Conservation (phyloP, 2,797 vertebrate genomes). For the Ctenosaura bakeri region DNA sequence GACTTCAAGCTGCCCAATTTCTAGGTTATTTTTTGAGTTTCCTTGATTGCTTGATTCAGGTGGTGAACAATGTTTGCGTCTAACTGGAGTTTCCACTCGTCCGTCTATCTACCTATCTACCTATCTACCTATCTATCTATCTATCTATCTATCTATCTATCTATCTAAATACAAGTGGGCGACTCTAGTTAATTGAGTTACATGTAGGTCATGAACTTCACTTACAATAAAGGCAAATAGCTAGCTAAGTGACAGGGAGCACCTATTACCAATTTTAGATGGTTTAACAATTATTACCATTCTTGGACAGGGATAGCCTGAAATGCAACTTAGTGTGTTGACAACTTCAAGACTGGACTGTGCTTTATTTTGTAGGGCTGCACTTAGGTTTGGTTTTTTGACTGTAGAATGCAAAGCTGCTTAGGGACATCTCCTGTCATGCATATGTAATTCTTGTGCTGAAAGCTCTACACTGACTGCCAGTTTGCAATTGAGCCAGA, state of each 20-base stretch:
- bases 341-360: no score
- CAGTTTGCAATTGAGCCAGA: neutral
- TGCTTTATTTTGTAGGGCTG: no score
- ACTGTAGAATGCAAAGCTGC: no score
- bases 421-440: no score
- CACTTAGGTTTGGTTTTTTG: no score
- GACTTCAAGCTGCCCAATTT: neutral
- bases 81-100: neutral
- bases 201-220: neutral
- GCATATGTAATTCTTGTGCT: neutral
- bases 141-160: neutral
- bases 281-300: no score
- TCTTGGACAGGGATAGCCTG: no score
- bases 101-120: no score
- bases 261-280: no score
- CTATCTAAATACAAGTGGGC: neutral
- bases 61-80: neutral
- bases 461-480: neutral
- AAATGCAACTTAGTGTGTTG: no score
- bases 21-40: neutral
- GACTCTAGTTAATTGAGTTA: neutral
- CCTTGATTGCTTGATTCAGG: neutral
- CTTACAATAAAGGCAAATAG: neutral
- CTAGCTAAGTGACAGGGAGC: neutral
- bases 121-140: neutral